These are phyloP conservation scores for Prionace glauca DNA, from an alignment of 2,797 vertebrate species.

Conservation along the genomic window DNA sequence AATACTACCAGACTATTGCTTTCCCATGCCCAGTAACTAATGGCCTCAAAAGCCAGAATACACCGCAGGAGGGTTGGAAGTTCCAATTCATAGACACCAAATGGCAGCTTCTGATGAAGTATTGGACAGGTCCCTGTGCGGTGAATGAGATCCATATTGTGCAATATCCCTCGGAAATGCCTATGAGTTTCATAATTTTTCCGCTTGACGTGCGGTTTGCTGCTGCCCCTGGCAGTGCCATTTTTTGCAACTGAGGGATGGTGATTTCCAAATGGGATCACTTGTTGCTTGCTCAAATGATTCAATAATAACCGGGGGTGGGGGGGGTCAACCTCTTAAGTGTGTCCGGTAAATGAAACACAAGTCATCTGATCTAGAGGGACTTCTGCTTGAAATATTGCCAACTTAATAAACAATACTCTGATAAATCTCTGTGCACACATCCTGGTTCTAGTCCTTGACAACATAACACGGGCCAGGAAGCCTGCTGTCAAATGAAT, in stretches of 20 bases:
- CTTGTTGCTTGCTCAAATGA: background rate
- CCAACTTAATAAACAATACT: background rate
- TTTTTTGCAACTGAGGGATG: background rate
- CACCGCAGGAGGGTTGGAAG: too few relatives aligned
- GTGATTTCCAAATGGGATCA: background rate
- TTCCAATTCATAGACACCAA: background rate
- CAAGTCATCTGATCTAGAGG: background rate
- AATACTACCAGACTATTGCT: too few relatives aligned
- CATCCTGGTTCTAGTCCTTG: background rate
- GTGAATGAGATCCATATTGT: background rate
- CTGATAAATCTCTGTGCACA: background rate
- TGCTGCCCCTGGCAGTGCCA: background rate
- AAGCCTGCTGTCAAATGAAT: background rate
- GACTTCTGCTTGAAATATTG: background rate
- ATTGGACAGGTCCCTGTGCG: background rate
- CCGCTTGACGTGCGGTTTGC: background rate
- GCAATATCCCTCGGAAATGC: background rate
- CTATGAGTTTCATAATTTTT: background rate
- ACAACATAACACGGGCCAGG: background rate
- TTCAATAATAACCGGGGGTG: background rate
- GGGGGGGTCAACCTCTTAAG: background rate
- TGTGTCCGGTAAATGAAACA: background rate
- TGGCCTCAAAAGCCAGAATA: too few relatives aligned
- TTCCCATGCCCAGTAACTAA: too few relatives aligned
- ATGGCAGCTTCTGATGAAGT: background rate